Evolutionary conservation across 2,888 invertebrate species (phyloP).

Genomic region (Andrena trimmerana): DNA sequence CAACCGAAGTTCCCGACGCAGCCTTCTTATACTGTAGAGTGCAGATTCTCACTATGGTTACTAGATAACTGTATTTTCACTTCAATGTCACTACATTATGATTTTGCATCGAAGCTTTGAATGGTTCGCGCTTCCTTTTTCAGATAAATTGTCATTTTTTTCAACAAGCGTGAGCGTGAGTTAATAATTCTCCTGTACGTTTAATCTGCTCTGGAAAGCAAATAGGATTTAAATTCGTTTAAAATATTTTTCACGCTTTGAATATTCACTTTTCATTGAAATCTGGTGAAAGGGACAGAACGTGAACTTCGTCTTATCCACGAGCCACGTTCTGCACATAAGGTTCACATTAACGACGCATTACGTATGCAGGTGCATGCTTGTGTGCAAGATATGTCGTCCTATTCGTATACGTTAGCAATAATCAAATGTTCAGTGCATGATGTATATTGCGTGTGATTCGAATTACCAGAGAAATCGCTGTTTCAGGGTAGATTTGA

Average conservation of each 20-base stretch:
- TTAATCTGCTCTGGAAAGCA: too few species aligned
- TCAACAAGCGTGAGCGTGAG: too few species aligned
- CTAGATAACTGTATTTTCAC: too few species aligned
- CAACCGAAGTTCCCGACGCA: too few species aligned
- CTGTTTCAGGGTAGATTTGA: neutral
- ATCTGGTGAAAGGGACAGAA: neutral
- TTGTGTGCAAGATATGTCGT: neutral
- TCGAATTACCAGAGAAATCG: neutral
- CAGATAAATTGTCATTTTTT: too few species aligned
- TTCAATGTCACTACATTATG: too few species aligned
- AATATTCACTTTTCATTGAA: too few species aligned
- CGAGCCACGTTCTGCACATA: neutral
- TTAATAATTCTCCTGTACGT: too few species aligned
- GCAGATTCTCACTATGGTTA: too few species aligned
- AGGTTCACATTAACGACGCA: constrained; percentile 1
- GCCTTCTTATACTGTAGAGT: too few species aligned
- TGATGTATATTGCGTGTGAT: neutral
- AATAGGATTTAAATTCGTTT: neutral
- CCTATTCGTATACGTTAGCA: neutral
- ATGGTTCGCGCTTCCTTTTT: too few species aligned
- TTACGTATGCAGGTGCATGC: constrained; percentile 7
- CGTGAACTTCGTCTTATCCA: neutral
- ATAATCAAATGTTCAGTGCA: constrained; percentile 3
- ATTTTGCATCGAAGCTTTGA: too few species aligned
- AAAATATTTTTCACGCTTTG: neutral